phyloP scores from a whole-genome alignment of 1,140 invertebrate genomes.

The Cotesia glomerata region DNA sequence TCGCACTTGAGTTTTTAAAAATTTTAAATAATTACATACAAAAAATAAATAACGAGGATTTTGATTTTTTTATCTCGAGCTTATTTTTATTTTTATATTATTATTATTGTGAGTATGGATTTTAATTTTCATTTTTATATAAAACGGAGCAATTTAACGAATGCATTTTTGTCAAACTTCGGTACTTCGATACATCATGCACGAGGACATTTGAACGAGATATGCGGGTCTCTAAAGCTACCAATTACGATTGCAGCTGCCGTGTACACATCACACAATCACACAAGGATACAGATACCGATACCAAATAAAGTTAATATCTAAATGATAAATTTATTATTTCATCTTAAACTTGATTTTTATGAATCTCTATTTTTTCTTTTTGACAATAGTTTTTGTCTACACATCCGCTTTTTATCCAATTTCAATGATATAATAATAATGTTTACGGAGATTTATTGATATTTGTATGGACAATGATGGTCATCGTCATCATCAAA shows the following conservation, averaged over 20 bases:
- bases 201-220: slow-evolving; percentile 10
- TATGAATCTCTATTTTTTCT: no score
- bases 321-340: no score
- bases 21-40: not conserved
- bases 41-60: not conserved
- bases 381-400: no score
- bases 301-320: no score
- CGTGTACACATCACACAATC: not conserved
- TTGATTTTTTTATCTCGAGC: not conserved
- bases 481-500: no score
- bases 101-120: not conserved
- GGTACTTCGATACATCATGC: slow-evolving; percentile 6
- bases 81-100: slow-evolving; percentile 9
- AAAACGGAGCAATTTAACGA: not conserved
- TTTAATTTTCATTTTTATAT: not conserved
- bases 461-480: no score
- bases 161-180: slow-evolving; percentile 10
- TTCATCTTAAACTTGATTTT: no score
- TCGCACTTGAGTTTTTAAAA: not conserved
- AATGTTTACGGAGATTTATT: no score
- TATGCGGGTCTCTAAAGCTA: slow-evolving; percentile 17
- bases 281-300: no score
- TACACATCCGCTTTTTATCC: no score
- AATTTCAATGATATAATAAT: no score
- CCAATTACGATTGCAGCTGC: slow-evolving; percentile 21